These are phyloP conservation scores for Redunca redunca DNA, from an alignment of 2,113 vertebrate species.

Conservation along the genomic window DNA sequence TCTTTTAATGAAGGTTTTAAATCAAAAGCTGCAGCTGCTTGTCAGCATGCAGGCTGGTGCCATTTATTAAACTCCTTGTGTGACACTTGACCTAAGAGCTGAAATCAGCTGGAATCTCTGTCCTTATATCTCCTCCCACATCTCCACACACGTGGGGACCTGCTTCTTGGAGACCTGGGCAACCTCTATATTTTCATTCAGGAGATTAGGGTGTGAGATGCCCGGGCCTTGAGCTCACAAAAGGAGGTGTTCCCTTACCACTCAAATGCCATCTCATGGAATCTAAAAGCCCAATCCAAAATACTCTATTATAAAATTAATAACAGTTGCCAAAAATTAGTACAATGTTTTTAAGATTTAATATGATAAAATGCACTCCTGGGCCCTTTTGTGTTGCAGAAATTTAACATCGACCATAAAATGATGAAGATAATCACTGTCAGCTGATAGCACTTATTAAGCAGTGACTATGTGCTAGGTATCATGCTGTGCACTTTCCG, in stretches of 20 bases:
- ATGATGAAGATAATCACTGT: background rate
- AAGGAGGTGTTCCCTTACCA: background rate
- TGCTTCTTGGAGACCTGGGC: background rate
- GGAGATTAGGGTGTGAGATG: background rate
- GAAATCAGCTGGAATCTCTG: background rate
- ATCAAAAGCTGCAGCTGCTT: background rate
- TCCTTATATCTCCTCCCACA: background rate
- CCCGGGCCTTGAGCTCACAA: background rate
- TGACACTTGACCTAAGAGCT: background rate
- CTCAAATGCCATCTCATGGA: background rate
- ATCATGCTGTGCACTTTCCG: background rate
- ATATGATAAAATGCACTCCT: background rate
- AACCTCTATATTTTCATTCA: background rate
- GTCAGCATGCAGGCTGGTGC: background rate
- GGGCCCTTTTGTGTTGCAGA: background rate
- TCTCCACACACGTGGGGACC: background rate
- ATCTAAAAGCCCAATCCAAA: background rate
- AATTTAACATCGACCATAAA: background rate
- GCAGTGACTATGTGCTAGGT: background rate
- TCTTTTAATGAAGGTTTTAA: constrained; percentile 46
- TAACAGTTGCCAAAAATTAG: background rate
- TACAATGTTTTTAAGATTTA: background rate
- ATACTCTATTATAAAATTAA: background rate
- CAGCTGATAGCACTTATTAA: background rate
- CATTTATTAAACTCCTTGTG: background rate